Evolutionary conservation across 2,888 invertebrate species (phyloP).

Genomic region (Crepidodera aurea): DNA sequence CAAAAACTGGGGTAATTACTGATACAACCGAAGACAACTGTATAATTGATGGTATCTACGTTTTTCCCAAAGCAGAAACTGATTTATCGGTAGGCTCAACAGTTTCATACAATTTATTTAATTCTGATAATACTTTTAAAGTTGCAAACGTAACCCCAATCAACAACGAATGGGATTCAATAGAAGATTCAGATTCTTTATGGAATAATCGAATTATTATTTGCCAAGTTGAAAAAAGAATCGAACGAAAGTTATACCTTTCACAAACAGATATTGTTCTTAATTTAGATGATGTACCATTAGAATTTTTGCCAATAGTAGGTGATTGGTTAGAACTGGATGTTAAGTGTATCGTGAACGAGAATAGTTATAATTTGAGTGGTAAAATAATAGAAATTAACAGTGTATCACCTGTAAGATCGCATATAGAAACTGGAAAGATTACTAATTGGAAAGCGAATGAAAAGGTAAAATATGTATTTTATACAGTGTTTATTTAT

Average conservation of each 20-base stretch:
- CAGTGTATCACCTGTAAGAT: constrained; percentile 69
- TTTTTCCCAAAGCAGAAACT: constrained; percentile 60
- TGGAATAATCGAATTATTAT: constrained; percentile 56
- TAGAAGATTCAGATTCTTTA: constrained; percentile 59
- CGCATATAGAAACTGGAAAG: constrained; percentile 64
- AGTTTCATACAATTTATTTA: constrained; percentile 58
- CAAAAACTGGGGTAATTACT: constrained; percentile 68
- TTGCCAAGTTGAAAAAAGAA: constrained; percentile 59
- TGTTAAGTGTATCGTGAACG: constrained; percentile 70
- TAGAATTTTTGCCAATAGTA: constrained; percentile 71
- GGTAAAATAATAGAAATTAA: constrained; percentile 70
- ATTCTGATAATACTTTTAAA: constrained; percentile 51
- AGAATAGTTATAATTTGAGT: constrained; percentile 62
- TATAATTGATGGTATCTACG: constrained; percentile 68
- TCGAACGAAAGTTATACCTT: constrained; percentile 60
- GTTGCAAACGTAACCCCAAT: constrained; percentile 59
- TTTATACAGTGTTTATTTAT: too few species aligned
- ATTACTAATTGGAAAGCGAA: constrained; percentile 61
- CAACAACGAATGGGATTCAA: constrained; percentile 51
- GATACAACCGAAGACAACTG: constrained; percentile 62
- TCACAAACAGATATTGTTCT: constrained; percentile 67
- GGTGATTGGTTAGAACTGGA: constrained; percentile 76
- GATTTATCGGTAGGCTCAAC: constrained; percentile 66
- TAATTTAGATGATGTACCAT: constrained; percentile 68
- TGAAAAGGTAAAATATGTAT: constrained; percentile 47